Percentiles rank a stretch among this genome's conserved stretches.
phyloP scores from a whole-genome alignment of 1,140 invertebrate species.

The Choristoneura fumiferana region DNA sequence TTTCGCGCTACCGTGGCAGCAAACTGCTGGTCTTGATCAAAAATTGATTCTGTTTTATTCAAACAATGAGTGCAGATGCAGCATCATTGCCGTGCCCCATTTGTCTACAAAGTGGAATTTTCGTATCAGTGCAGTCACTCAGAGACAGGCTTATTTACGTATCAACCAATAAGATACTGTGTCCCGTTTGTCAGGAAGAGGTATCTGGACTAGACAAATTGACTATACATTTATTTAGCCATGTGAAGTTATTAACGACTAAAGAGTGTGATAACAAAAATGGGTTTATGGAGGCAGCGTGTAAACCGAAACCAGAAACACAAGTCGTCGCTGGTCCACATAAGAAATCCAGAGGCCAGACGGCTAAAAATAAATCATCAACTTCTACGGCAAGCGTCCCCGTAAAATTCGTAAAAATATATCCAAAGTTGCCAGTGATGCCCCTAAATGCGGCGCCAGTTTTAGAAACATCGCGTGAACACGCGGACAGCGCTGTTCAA shows the following conservation, averaged over 20 bases:
- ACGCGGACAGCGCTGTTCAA: constrained; percentile 32
- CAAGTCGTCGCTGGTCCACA: constrained; percentile 29
- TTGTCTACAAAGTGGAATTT: constrained; percentile 84
- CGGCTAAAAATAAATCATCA: constrained; percentile 62
- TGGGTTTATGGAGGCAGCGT: constrained; percentile 27
- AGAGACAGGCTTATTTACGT: constrained; percentile 85
- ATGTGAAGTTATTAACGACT: constrained; percentile 65
- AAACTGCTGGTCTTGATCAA: constrained; percentile 24
- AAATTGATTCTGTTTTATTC: constrained; percentile 24
- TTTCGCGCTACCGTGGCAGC: constrained; percentile 47
- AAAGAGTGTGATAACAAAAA: constrained; percentile 28
- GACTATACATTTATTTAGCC: constrained; percentile 90
- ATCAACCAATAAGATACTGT: constrained; percentile 84
- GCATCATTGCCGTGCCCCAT: constrained; percentile 85
- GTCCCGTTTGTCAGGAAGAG: constrained; percentile 87
- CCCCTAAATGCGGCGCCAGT: constrained; percentile 63
- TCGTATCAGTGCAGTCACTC: constrained; percentile 83
- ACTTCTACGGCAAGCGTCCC: constrained; percentile 41
- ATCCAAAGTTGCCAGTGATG: constrained; percentile 64
- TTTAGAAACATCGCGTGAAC: constrained; percentile 52
- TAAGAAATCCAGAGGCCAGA: constrained; percentile 45
- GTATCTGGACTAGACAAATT: constrained; percentile 88
- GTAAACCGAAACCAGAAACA: constrained; percentile 32
- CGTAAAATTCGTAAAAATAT: constrained; percentile 71
- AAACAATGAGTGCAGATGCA: constrained; percentile 74